Conservation (phyloP, 2,888 invertebrate genomes). For the Spodoptera picta region DNA sequence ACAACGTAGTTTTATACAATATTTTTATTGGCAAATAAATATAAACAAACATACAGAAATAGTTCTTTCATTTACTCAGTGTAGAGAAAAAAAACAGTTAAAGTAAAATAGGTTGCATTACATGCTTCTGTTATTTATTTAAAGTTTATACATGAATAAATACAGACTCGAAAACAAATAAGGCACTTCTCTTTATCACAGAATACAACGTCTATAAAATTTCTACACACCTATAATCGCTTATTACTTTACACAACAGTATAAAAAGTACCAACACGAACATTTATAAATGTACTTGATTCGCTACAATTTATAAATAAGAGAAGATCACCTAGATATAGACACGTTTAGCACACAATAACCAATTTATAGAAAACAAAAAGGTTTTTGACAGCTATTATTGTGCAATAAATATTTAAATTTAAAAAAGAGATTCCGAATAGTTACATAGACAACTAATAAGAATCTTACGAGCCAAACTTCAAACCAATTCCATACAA, state of each 20-base stretch:
- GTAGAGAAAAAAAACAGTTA: conserved; percentile 28
- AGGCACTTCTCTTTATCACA: conserved; percentile 86
- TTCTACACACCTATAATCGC: conserved; percentile 47
- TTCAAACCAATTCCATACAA: conserved; percentile 16
- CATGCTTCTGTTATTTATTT: conserved; percentile 18
- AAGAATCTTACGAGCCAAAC: conserved; percentile 30
- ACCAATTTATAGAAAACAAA: background rate
- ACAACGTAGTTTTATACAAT: conserved; percentile 11
- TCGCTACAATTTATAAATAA: conserved; percentile 13
- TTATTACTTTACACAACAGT: conserved; percentile 49
- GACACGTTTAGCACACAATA: conserved; percentile 15
- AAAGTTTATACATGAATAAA: conserved; percentile 34
- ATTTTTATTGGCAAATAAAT: conserved; percentile 57
- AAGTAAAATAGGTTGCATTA: conserved; percentile 31
- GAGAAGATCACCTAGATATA: conserved; percentile 9
- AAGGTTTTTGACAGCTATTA: background rate
- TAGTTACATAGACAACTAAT: conserved; percentile 33
- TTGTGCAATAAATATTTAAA: conserved; percentile 25
- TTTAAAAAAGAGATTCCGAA: conserved; percentile 24
- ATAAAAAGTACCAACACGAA: conserved; percentile 53
- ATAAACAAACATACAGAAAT: conserved; percentile 46
- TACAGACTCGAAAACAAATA: conserved; percentile 63
- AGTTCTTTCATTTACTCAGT: conserved; percentile 23
- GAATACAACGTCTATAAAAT: conserved; percentile 72
- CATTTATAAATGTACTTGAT: conserved; percentile 9